A percentile compares a stretch with the other conserved stretches of the same genome.
Conservation (phyloP, 1,140 invertebrate genomes). For the Drosophila nikananu region DNA sequence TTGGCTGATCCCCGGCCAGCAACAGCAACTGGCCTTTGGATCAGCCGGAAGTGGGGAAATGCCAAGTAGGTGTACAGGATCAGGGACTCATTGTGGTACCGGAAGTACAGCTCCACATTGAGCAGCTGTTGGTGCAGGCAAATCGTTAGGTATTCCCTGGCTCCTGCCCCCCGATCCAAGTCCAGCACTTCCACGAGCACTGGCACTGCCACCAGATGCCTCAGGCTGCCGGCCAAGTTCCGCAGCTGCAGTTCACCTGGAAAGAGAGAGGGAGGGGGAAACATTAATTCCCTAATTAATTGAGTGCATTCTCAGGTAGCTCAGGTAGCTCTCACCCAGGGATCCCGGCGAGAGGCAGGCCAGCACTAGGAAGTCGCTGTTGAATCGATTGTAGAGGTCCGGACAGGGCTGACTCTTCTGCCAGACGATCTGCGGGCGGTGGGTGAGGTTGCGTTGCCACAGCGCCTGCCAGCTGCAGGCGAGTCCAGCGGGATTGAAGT, state of each 20-base stretch:
- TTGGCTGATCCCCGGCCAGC: accelerated
- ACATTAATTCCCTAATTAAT: too few relatives aligned
- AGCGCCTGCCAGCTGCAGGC: conserved; percentile 44
- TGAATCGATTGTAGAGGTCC: background rate
- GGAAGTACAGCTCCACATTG: conserved; percentile 52
- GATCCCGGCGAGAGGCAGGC: conserved; percentile 37
- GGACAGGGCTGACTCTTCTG: background rate
- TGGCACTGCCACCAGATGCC: conserved; percentile 6
- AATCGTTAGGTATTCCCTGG: conserved; percentile 3
- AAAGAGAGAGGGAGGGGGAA: accelerated
- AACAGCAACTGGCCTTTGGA: background rate
- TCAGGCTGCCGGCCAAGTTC: conserved; percentile 18
- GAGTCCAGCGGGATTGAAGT: conserved; percentile 44
- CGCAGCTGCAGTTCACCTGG: background rate
- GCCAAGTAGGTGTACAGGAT: conserved; percentile 44
- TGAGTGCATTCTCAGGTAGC: too few relatives aligned
- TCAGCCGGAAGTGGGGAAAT: conserved; percentile 40
- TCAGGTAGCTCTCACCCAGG: background rate
- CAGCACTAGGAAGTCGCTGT: conserved; percentile 33
- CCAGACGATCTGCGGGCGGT: conserved; percentile 61
- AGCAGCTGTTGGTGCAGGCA: conserved; percentile 33
- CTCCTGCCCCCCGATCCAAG: background rate
- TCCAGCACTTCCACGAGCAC: conserved; percentile 50
- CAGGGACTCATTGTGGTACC: background rate
- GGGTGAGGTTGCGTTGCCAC: conserved; percentile 27